Conservation (phyloP, 30 jellyfish, hydroid and myxozoan species). For the Hydractinia symbiolongicarpus region DNA sequence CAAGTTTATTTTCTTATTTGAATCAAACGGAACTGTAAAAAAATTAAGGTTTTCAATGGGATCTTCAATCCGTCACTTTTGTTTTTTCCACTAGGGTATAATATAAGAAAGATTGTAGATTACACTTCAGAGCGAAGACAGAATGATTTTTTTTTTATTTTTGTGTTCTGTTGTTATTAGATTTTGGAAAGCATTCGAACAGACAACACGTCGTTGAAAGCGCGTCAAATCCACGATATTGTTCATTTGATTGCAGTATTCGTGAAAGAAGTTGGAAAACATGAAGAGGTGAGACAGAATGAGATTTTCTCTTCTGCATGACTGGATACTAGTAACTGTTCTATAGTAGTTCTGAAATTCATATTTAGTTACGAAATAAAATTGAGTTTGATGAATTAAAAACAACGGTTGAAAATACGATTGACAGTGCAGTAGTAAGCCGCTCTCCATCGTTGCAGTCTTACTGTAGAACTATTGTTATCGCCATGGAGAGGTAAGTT, state of each 20-base stretch:
- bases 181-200: too few relatives aligned
- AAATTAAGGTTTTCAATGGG: too few relatives aligned
- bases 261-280: slow-evolving; percentile 30
- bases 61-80: too few relatives aligned
- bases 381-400: slow-evolving; percentile 18
- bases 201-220: slow-evolving; percentile 27
- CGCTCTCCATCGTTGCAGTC: slow-evolving; percentile 50
- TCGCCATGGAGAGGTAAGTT: neutral
- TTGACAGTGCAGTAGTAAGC: slow-evolving; percentile 34
- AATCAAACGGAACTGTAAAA: too few relatives aligned
- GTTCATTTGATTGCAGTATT: slow-evolving; percentile 38
- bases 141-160: too few relatives aligned
- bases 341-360: too few relatives aligned
- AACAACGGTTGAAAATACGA: slow-evolving; percentile 18
- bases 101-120: too few relatives aligned
- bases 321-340: too few relatives aligned
- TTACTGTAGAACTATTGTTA: slow-evolving; percentile 31
- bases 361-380: neutral
- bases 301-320: neutral
- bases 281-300: neutral
- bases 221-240: slow-evolving; percentile 53
- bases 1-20: too few relatives aligned
- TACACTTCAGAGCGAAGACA: too few relatives aligned
- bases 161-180: too few relatives aligned
- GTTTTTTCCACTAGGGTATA: too few relatives aligned